Base-by-base conservation (phyloP, 2,797 vertebrate species). In the Scomberomorus guttatus region DNA sequence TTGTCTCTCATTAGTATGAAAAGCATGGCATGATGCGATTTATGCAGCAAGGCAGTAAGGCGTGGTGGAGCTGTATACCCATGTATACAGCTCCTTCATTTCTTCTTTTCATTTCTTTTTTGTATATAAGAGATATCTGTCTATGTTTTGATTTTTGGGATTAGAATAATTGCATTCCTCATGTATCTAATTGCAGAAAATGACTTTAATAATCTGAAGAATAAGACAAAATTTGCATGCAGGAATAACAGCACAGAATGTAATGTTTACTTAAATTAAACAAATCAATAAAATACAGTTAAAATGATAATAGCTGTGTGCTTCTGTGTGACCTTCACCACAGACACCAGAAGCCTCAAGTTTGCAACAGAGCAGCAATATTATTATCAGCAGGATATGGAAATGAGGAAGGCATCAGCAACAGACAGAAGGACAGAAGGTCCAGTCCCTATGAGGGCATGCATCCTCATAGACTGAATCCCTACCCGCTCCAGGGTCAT, bases 1-100 rank as follows among this genome's bases (percentile, higher is more conserved):
- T 93, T 93, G 89, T 90, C 64, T 83, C 81, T 90, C 88, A 91
- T 93, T 92, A 91, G 84, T 83, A 90, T 90, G 87, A 88, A 84
- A 85, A 88, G 68, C 86, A 68, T 92, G 86, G 81, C 86, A 84
- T 68, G 80, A 75, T 86, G 85, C 57, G 14, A 72, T 86, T 90
- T 72, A 70, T 74, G 62, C 80, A 72, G 75, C 37, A 18, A 75
- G 73, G 73, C 80, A 64, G 81, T 3, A 57, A 72, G 72, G 78
- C 62, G 5, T 59, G 69, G 25, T 58, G 72, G 80, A 80, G 75
- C 72, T 77, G 72, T 87, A 83, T 80, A 85, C 52, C 48, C 70
- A 61, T 57, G 76, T 68, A 14, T 0, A 20, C 70, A 46, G 46
- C 71, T 73, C 62, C 18, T 8, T 61, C 61, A 29, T 46, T 51